Percentiles rank a stretch among this genome's conserved stretches.
Conservation (phyloP, 1,140 invertebrate species). For the Aradophagus sp. region DNA sequence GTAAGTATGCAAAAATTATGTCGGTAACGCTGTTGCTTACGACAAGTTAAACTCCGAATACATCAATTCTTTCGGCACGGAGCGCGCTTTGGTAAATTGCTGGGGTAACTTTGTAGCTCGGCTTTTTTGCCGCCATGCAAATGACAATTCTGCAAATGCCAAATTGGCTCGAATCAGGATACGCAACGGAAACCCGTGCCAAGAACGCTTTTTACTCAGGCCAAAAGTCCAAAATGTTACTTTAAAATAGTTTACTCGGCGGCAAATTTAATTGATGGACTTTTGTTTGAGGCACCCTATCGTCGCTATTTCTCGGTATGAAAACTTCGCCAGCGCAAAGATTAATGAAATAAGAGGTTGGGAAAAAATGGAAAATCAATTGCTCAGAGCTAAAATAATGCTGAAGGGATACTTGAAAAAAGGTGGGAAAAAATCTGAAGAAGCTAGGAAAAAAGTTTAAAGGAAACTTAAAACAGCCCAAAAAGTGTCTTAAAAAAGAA, state of each 20-base stretch:
- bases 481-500: too few relatives aligned
- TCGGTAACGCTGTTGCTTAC: slow-evolving; percentile 1
- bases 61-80: slow-evolving; percentile 12
- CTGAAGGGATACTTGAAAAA: too few relatives aligned
- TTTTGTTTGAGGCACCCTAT: slow-evolving; percentile 11
- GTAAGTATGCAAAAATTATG: too few relatives aligned
- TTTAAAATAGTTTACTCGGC: slow-evolving; percentile 12
- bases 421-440: too few relatives aligned
- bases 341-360: too few relatives aligned
- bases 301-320: background rate
- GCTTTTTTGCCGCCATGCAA: slow-evolving; percentile 35
- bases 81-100: slow-evolving; percentile 34
- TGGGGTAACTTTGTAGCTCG: slow-evolving; percentile 10
- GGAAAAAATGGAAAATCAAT: background rate
- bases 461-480: too few relatives aligned
- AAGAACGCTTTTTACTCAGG: slow-evolving; percentile 20
- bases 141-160: slow-evolving; percentile 41
- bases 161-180: slow-evolving; percentile 46
- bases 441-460: too few relatives aligned
- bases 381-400: background rate
- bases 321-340: background rate
- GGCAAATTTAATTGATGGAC: slow-evolving; percentile 27
- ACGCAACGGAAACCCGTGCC: slow-evolving; percentile 9
- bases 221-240: slow-evolving; percentile 24
- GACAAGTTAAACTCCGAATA: background rate